A percentile compares a stretch with the other conserved stretches of the same genome.
phyloP scores from a whole-genome alignment of 1,140 invertebrate species.

The Notospermus geniculatus region DNA sequence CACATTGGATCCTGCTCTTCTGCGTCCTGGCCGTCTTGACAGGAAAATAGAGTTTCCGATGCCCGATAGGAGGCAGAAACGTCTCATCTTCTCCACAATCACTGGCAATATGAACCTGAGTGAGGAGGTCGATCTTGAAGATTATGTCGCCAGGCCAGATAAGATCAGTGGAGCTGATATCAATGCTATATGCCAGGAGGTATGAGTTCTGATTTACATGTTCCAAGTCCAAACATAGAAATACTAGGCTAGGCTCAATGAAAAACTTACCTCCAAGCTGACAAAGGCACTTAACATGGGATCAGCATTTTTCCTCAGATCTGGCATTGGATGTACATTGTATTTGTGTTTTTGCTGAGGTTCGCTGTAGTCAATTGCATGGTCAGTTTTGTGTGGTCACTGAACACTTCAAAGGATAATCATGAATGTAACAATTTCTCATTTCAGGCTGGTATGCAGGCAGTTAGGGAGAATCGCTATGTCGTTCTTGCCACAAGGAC shows the following conservation, averaged over 20 bases:
- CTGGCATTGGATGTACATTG: too few species aligned
- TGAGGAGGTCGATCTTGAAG: slow-evolving; percentile 98
- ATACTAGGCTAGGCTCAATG: too few species aligned
- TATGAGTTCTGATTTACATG: slow-evolving; percentile 58
- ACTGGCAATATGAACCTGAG: slow-evolving; percentile 99
- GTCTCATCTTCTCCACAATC: slow-evolving; percentile 96
- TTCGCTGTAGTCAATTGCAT: too few species aligned
- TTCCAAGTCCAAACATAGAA: too few species aligned
- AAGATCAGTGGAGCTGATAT: slow-evolving; percentile 99
- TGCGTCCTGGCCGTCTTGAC: slow-evolving; percentile 95
- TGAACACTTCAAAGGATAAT: too few species aligned
- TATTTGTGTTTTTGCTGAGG: too few species aligned
- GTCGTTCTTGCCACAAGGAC: slow-evolving; percentile 97
- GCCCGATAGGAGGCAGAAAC: slow-evolving; percentile 96
- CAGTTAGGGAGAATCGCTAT: slow-evolving; percentile 97
- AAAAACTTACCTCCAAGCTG: too few species aligned
- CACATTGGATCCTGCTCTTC: slow-evolving; percentile 94
- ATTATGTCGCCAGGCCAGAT: slow-evolving; percentile 97
- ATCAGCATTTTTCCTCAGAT: too few species aligned
- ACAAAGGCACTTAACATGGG: too few species aligned
- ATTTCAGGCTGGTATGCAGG: slow-evolving; percentile 81
- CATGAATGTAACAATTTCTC: too few species aligned
- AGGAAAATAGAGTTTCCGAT: slow-evolving; percentile 99
- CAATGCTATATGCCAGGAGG: slow-evolving; percentile 99
- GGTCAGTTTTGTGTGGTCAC: background rate